These are phyloP conservation scores for Chrysemys picta DNA, from an alignment of 2,113 vertebrate genomes.

Conservation along the genomic window DNA sequence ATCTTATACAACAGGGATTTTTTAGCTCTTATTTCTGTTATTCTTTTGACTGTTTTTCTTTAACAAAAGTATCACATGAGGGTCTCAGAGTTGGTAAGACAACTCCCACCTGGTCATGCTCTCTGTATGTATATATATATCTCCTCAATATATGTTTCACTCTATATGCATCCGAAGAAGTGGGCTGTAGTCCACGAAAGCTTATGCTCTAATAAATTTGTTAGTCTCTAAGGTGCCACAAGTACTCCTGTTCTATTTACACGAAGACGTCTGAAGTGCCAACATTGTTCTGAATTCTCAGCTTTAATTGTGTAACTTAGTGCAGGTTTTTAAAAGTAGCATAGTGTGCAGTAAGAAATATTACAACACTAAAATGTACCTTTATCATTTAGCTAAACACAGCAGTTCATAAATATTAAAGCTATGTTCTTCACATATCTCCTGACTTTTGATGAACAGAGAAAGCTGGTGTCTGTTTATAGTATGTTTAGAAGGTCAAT, in stretches of 20 bases:
- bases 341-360: neutral
- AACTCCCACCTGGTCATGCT: too few species aligned
- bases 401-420: slow-evolving; percentile 21
- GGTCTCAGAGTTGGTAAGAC: neutral
- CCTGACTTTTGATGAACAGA: slow-evolving; percentile 14
- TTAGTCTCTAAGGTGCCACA: too few species aligned
- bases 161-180: too few species aligned
- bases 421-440: slow-evolving; percentile 11
- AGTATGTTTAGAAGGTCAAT: slow-evolving; percentile 32
- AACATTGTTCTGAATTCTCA: neutral
- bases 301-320: slow-evolving; percentile 10
- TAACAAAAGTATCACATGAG: neutral
- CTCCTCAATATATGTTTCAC: too few species aligned
- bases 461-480: slow-evolving; percentile 29
- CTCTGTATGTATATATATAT: too few species aligned
- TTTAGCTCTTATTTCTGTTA: neutral
- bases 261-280: neutral
- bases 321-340: neutral
- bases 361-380: neutral
- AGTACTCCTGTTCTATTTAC: neutral
- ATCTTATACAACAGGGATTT: neutral
- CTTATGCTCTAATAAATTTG: too few species aligned
- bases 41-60: neutral
- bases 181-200: too few species aligned
- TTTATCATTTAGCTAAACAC: slow-evolving; percentile 6